Percentiles rank a stretch among this genome's conserved stretches.
Conservation (phyloP, 2,888 invertebrate genomes). For the Flexamia atlantica region DNA sequence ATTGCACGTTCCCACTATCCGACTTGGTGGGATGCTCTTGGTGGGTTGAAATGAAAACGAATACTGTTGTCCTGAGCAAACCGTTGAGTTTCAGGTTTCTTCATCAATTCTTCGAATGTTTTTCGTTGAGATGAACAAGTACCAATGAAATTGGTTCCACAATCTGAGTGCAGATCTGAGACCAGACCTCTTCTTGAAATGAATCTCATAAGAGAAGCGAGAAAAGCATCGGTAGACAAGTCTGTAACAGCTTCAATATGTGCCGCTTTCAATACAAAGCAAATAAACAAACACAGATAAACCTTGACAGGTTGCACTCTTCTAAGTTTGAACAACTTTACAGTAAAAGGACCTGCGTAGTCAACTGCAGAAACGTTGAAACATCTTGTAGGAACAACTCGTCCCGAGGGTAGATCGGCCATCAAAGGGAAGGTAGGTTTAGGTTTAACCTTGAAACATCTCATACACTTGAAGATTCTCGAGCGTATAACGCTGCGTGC, state of each 20-base stretch:
- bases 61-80: no score
- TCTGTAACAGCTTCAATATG: constrained; percentile 71
- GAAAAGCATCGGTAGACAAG: no score
- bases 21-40: constrained; percentile 14
- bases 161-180: no score
- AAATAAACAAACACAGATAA: no score
- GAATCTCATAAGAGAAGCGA: constrained; percentile 70
- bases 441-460: constrained; percentile 19
- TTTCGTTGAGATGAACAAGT: background rate
- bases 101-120: background rate
- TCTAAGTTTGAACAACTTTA: no score
- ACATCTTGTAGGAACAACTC: no score
- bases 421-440: constrained; percentile 49
- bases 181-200: constrained; percentile 69
- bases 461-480: background rate
- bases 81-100: no score
- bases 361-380: no score
- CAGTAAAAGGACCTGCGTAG: constrained; percentile 56
- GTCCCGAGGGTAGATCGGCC: no score
- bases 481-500: constrained; percentile 10
- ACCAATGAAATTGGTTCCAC: no score
- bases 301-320: no score
- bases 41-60: constrained; percentile 38
- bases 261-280: constrained; percentile 70
- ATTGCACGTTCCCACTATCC: no score